Evolutionary conservation across 2,797 vertebrate species (phyloP).

Genomic region (Crypturellus tataupa): DNA sequence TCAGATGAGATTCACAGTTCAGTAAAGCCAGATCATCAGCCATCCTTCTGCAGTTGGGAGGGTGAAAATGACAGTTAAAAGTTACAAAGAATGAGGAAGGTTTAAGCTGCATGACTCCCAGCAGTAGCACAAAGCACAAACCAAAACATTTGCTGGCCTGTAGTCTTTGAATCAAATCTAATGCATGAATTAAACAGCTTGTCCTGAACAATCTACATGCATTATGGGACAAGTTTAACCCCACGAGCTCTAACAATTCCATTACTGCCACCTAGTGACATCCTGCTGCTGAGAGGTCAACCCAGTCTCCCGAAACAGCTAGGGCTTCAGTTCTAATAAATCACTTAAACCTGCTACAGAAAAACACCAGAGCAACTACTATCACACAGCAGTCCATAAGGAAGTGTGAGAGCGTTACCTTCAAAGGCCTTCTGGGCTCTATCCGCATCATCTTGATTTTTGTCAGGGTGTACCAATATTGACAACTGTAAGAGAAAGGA

Average conservation of each 20-base stretch:
- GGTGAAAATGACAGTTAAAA: neutral
- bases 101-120: neutral
- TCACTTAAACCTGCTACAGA: neutral
- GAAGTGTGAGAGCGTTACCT: constrained; percentile 81
- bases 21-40: neutral
- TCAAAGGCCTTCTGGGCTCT: constrained; percentile 96
- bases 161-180: neutral
- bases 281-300: neutral
- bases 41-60: neutral
- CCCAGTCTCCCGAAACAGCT: neutral
- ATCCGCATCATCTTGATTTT: constrained; percentile 94
- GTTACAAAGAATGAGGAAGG: neutral
- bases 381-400: neutral
- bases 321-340: neutral
- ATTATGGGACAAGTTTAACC: accelerated
- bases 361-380: neutral
- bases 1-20: neutral
- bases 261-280: constrained; percentile 32
- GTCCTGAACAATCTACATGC: neutral
- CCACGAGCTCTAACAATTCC: neutral
- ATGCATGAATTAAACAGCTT: neutral
- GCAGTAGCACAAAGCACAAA: accelerated
- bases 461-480: constrained; percentile 98
- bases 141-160: neutral
- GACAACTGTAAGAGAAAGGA: constrained; percentile 86